Percentiles rank a stretch among this genome's conserved stretches.
phyloP scores from a whole-genome alignment of 53 echinoderm and acorn worm species.

The Holothuria scabra region DNA sequence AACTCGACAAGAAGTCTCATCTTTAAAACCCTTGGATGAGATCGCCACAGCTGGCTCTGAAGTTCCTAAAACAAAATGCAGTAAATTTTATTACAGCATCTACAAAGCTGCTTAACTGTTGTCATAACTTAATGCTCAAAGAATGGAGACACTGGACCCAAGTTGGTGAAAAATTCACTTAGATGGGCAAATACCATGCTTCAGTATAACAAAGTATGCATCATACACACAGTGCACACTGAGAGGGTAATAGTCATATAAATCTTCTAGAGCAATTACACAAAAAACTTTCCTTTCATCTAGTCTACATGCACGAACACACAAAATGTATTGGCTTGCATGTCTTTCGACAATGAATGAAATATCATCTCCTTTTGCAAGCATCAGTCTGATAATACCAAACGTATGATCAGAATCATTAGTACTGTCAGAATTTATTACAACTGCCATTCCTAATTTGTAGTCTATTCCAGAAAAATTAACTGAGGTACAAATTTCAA shows the following conservation, averaged over 20 bases:
- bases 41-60: no score
- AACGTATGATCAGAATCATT: neutral
- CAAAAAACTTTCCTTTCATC: neutral
- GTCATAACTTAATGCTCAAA: no score
- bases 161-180: no score
- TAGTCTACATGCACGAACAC: slow-evolving; percentile 9
- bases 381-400: slow-evolving; percentile 6
- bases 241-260: slow-evolving; percentile 1
- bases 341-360: slow-evolving; percentile 22
- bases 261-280: neutral
- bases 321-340: neutral
- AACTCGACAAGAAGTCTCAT: no score
- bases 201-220: slow-evolving; percentile 25
- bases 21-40: no score
- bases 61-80: no score
- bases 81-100: no score
- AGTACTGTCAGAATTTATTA: neutral
- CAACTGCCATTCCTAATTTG: slow-evolving; percentile 13
- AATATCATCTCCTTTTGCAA: neutral
- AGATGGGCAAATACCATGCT: neutral
- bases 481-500: neutral
- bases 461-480: slow-evolving; percentile 10
- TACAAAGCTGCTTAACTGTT: no score
- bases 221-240: neutral
- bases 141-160: no score